Evolutionary conservation across 2,797 vertebrate genomes (phyloP).

Genomic region (Amblyraja radiata): DNA sequence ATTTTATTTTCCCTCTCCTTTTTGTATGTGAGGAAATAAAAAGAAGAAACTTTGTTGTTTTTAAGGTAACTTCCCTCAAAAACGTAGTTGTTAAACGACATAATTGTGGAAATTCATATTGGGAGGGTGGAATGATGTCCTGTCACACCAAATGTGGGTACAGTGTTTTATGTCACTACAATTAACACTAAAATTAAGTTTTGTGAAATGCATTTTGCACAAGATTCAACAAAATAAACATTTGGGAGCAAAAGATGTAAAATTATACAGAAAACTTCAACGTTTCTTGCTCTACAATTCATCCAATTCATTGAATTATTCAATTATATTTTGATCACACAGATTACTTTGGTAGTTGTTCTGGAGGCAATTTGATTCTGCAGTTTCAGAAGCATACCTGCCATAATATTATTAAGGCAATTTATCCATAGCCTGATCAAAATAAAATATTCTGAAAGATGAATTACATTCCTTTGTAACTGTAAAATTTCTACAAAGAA

Average conservation of each 20-base stretch:
- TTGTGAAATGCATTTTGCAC: not conserved
- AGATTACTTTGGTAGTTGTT: too few species aligned
- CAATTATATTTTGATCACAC: not conserved
- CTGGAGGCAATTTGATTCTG: not conserved
- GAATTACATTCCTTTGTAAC: not conserved
- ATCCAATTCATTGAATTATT: not conserved
- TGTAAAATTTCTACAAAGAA: not conserved
- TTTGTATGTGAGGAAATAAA: not conserved
- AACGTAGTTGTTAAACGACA: too few species aligned
- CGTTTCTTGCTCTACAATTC: not conserved
- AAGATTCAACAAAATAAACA: not conserved
- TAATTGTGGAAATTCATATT: not conserved
- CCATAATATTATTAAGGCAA: not conserved
- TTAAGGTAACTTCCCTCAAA: not conserved
- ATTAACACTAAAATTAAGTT: not conserved
- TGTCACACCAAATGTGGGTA: not conserved
- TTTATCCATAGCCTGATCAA: conserved; percentile 1
- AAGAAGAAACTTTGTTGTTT: too few species aligned
- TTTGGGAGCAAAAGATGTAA: not conserved
- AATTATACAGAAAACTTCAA: not conserved
- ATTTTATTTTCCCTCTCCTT: not conserved
- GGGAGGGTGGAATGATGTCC: not conserved
- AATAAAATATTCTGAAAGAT: conserved; percentile 1
- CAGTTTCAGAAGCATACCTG: not conserved
- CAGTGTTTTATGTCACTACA: not conserved